Evolutionary conservation across 2,113 vertebrate genomes (phyloP).

Genomic region (Dunckerocampus dactyliophorus): DNA sequence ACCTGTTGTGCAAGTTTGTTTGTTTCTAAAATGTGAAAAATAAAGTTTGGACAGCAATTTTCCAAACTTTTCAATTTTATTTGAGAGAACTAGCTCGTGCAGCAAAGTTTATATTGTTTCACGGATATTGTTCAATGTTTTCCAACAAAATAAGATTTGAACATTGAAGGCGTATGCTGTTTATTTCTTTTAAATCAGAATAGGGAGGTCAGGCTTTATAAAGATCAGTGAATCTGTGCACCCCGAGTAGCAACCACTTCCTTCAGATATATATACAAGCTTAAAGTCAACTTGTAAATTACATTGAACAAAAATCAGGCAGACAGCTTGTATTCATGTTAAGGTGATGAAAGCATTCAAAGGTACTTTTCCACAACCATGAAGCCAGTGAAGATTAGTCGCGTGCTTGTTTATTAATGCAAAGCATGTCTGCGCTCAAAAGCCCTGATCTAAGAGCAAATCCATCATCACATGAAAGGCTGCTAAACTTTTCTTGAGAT

Average conservation of each 20-base stretch:
- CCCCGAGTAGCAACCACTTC: neutral
- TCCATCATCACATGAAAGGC: conserved; percentile 47
- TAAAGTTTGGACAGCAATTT: too few relatives aligned
- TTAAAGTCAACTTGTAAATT: conserved; percentile 20
- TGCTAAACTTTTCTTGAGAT: conserved; percentile 30
- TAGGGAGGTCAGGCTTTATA: too few relatives aligned
- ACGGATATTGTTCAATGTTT: too few relatives aligned
- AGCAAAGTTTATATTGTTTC: too few relatives aligned
- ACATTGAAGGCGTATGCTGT: too few relatives aligned
- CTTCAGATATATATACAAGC: conserved; percentile 9
- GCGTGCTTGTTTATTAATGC: conserved; percentile 40
- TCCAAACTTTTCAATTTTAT: too few relatives aligned
- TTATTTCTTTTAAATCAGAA: too few relatives aligned
- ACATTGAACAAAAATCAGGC: conserved; percentile 28
- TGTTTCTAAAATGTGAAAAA: too few relatives aligned
- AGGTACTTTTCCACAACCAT: conserved; percentile 14
- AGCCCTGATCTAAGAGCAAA: conserved; percentile 36
- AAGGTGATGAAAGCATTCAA: conserved; percentile 16
- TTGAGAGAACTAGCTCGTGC: too few relatives aligned
- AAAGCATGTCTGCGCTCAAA: conserved; percentile 35
- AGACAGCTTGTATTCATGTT: conserved; percentile 32
- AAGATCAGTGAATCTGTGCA: too few relatives aligned
- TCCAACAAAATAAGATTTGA: too few relatives aligned
- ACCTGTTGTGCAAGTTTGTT: too few relatives aligned
- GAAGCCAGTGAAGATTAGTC: conserved; percentile 37